Conservation (phyloP, 1,140 invertebrate genomes). For the Odontomachus brunneus region DNA sequence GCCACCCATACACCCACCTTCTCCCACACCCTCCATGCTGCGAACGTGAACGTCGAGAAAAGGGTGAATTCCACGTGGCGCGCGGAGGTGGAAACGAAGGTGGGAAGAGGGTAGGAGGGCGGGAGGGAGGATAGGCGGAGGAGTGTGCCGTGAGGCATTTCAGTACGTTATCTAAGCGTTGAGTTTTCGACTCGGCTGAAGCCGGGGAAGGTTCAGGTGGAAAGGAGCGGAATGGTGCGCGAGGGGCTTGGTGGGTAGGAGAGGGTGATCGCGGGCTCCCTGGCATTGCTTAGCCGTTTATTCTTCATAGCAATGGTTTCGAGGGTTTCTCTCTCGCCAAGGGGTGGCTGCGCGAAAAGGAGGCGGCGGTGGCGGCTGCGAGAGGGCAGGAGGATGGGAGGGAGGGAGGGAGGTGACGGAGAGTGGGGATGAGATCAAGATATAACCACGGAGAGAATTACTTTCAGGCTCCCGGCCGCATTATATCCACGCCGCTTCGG, state of each 20-base stretch:
- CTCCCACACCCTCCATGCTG: conserved; percentile 15
- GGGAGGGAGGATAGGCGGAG: conserved; percentile 41
- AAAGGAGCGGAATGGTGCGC: conserved; percentile 55
- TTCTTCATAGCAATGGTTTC: conserved; percentile 75
- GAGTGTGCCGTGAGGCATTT: conserved; percentile 75
- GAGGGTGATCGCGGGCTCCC: conserved; percentile 58
- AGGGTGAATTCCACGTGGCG: conserved; percentile 74
- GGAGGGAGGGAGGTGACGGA: conserved; percentile 32
- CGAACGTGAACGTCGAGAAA: conserved; percentile 66
- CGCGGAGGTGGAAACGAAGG: conserved; percentile 62
- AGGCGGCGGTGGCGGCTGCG: conserved; percentile 6
- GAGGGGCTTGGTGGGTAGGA: conserved; percentile 42
- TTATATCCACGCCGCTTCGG: conserved; percentile 79
- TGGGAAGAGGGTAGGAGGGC: conserved; percentile 54
- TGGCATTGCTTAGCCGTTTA: conserved; percentile 75
- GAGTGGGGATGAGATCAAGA: conserved; percentile 78
- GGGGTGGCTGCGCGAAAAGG: conserved; percentile 40
- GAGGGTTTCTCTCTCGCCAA: conserved; percentile 42
- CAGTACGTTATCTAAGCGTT: conserved; percentile 76
- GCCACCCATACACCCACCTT: background rate
- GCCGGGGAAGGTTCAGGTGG: conserved; percentile 42
- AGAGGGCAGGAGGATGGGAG: conserved; percentile 1
- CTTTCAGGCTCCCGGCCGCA: conserved; percentile 77
- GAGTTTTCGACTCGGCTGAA: conserved; percentile 68
- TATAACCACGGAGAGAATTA: conserved; percentile 83